Evolutionary conservation across 2,797 vertebrate species (phyloP).

Genomic region (Nothura maculosa): DNA sequence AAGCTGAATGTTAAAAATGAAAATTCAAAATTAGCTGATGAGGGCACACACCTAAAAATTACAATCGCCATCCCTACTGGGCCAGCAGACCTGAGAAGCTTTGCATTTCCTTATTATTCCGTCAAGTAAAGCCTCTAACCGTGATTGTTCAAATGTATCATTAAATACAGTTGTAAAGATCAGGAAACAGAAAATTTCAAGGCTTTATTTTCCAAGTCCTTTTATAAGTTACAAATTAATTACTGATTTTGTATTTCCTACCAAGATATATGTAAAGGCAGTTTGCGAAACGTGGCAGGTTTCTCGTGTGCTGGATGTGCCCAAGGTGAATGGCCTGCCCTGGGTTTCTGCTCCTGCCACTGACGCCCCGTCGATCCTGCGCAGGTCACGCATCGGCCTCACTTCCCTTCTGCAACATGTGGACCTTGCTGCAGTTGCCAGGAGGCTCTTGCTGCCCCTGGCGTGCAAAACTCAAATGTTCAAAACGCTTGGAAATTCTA

Average conservation of each 20-base stretch:
- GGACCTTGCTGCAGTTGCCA: neutral
- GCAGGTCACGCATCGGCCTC: neutral
- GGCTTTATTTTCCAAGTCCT: neutral
- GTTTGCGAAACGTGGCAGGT: neutral
- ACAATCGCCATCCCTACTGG: neutral
- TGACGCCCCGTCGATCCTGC: neutral
- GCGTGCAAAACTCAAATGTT: neutral
- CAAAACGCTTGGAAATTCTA: neutral
- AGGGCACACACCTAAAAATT: constrained; percentile 22
- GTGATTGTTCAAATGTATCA: neutral
- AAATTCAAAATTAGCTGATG: constrained; percentile 30
- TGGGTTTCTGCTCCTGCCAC: neutral
- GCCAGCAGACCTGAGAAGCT: constrained; percentile 26
- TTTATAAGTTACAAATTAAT: neutral
- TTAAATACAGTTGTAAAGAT: neutral
- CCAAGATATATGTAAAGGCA: neutral
- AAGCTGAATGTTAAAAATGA: constrained; percentile 51
- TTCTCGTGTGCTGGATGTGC: neutral
- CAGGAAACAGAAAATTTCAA: neutral
- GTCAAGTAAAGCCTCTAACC: neutral
- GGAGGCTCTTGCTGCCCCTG: neutral
- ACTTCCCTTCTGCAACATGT: neutral
- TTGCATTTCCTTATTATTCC: neutral
- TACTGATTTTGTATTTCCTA: neutral
- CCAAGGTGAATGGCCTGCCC: neutral